Evolutionary conservation across 2,797 vertebrate species (phyloP).

Genomic region (Mergus octosetaceus): DNA sequence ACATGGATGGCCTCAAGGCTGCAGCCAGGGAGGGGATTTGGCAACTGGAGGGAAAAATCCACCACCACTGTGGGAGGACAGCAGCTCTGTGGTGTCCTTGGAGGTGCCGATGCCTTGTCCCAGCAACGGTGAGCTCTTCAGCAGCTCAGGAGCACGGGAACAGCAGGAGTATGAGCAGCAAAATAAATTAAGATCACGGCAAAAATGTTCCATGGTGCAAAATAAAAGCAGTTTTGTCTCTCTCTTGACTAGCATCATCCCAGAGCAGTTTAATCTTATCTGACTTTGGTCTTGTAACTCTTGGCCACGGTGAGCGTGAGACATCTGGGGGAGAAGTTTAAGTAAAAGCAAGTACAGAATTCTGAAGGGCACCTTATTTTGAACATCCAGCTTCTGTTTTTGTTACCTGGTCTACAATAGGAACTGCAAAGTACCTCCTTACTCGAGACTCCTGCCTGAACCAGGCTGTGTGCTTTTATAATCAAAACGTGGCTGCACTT

Average conservation of each 20-base stretch:
- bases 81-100: not conserved
- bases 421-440: not conserved
- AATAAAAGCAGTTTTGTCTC: not conserved
- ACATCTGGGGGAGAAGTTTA: not conserved
- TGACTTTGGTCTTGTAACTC: not conserved
- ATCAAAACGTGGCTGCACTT: not conserved
- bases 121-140: not conserved
- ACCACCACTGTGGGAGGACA: not conserved
- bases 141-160: not conserved
- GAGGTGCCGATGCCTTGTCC: not conserved
- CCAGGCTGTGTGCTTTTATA: not conserved
- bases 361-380: not conserved
- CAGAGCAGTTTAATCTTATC: not conserved
- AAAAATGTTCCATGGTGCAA: not conserved
- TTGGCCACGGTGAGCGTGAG: not conserved
- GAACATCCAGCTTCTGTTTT: slow-evolving; percentile 15
- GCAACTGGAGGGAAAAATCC: not conserved
- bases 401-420: not conserved
- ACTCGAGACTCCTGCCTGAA: not conserved
- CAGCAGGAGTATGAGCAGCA: not conserved
- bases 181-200: not conserved
- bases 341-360: not conserved
- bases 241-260: not conserved
- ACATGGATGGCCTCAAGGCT: rapidly evolving
- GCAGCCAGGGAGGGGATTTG: not conserved